Conservation (phyloP, 2,888 invertebrate species). For the Dione vanillae region DNA sequence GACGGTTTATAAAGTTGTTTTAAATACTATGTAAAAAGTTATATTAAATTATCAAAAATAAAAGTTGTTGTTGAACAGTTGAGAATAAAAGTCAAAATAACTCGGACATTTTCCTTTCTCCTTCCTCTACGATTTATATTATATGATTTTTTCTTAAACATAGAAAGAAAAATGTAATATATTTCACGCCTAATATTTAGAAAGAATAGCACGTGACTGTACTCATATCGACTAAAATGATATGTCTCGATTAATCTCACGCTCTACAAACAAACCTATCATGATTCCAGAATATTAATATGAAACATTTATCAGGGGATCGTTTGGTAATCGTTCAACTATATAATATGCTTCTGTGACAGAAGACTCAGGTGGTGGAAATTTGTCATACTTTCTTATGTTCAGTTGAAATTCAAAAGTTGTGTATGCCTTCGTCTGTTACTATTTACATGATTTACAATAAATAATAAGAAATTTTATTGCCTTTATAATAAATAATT, state of each 20-base stretch:
- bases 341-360: conserved; percentile 12
- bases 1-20: too few species aligned
- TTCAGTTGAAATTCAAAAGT: background rate
- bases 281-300: conserved; percentile 25
- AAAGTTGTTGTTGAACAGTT: too few species aligned
- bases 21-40: too few species aligned
- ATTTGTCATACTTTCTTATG: background rate
- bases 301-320: conserved; percentile 24
- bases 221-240: conserved; percentile 2
- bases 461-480: too few species aligned
- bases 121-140: too few species aligned
- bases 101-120: too few species aligned
- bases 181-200: background rate
- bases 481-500: too few species aligned
- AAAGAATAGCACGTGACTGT: conserved; percentile 14
- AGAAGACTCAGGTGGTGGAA: conserved; percentile 9
- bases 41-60: too few species aligned
- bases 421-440: background rate
- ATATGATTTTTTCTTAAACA: background rate
- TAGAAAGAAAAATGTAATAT: too few species aligned
- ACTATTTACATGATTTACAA: too few species aligned
- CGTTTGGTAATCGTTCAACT: conserved; percentile 16
- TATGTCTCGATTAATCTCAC: conserved; percentile 18
- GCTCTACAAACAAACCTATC: conserved; percentile 17
- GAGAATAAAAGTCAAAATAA: too few species aligned